Base-by-base conservation (phyloP, 53 echinoderm and acorn worm species). In the Holothuria leucospilota region DNA sequence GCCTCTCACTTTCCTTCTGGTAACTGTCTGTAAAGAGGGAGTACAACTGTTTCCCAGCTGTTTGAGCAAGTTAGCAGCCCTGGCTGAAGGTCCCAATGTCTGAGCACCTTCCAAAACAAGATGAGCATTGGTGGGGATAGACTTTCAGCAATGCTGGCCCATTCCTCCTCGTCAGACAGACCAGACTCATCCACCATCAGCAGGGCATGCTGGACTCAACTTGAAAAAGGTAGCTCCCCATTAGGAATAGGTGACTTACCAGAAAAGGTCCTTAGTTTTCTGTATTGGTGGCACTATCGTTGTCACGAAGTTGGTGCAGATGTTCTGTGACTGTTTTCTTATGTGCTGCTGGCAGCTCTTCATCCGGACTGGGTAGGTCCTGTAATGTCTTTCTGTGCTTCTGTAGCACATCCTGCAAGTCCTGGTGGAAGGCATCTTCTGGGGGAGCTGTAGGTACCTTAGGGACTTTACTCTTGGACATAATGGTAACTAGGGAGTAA, bases 221-320 rank as follows among this genome's bases (percentile, higher is more conserved):
- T 78, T 29, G 29, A 16, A 51, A 78, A 56, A 56, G 58, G 26
- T 13, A 78, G 29, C 29, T 56, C 74, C 27, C 86, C 89, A 60
- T 65, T 85, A 26, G 89, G 90, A 0, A 87, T 39, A 11, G 93
- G 92, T 6, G 53, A 18, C 58, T 70, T 67, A 1, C 92, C 86
- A 0, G 92, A 92, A 56, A 92, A 92, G 6, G 64, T 70, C 63
- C 88, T 59, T 10, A 92, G 82, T 2, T 88, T 27, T 13, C 89
- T 18, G 14, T 87, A 51, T 10, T 86, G 62, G 30, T 61, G 15
- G 5, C 80, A 26, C 34, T 62, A 5, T 3, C 14, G 52, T 49
- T 49, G 49, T 49, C 49, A 13, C 13, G 49, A 6, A 49, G 49
- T 2, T 10, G 24, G 24, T 51, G 23, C 9, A 75, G 75, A 9